A percentile compares a stretch with the other conserved stretches of the same genome.
phyloP scores from a whole-genome alignment of 2,113 vertebrate genomes.

The Melanerpes formicivorus region DNA sequence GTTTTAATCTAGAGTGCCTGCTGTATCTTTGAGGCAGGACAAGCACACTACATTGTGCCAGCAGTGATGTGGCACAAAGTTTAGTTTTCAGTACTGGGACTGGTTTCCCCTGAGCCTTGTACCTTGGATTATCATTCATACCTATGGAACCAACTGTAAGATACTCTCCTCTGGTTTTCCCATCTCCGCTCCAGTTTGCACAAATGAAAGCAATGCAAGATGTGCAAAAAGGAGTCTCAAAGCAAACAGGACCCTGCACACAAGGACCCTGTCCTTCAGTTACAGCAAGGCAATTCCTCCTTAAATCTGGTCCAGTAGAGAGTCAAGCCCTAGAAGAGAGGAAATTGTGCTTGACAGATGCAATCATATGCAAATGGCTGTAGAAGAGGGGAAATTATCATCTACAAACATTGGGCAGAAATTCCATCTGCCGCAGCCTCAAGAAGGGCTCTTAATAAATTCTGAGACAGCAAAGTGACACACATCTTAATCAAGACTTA shows the following conservation, averaged over 20 bases:
- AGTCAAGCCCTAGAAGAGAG: constrained; percentile 68
- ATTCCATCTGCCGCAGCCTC: constrained; percentile 92
- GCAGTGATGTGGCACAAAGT: not conserved
- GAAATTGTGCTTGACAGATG: constrained; percentile 80
- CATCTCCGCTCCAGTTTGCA: not conserved
- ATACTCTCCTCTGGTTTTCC: not conserved
- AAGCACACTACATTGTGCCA: not conserved
- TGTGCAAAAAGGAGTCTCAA: not conserved
- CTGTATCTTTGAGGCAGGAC: not conserved
- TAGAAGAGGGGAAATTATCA: constrained; percentile 92
- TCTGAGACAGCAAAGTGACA: constrained; percentile 96
- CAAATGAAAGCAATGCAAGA: not conserved
- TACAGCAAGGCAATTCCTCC: constrained; percentile 66
- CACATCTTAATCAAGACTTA: constrained; percentile 98
- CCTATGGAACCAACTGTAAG: not conserved
- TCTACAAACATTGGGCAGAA: constrained; percentile 91
- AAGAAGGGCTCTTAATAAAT: constrained; percentile 92
- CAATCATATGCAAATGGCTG: constrained; percentile 91
- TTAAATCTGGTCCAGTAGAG: constrained; percentile 64
- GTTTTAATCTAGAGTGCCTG: not conserved
- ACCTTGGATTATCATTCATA: not conserved
- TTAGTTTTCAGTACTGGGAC: not conserved
- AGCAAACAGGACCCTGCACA: not conserved
- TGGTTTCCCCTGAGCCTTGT: not conserved
- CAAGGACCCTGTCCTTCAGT: constrained; percentile 28